These are phyloP conservation scores for Microcaecilia unicolor DNA, from an alignment of 2,797 vertebrate species.

Conservation along the genomic window DNA sequence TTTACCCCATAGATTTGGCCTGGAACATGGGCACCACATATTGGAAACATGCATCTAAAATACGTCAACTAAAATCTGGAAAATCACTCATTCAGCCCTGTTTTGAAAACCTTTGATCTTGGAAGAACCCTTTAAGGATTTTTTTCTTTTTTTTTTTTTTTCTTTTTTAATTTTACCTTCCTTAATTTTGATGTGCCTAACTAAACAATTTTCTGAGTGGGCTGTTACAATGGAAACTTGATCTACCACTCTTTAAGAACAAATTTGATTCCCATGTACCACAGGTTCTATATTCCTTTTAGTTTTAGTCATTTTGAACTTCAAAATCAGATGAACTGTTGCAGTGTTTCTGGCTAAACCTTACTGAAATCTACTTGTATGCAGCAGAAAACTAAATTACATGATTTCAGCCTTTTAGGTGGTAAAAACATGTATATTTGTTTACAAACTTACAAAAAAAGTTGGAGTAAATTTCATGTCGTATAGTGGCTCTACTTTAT, in stretches of 20 bases:
- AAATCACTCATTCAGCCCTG: conserved; percentile 46
- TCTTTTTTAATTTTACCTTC: conserved; percentile 26
- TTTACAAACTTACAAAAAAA: conserved; percentile 95
- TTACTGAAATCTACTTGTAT: conserved; percentile 81
- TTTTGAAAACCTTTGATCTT: conserved; percentile 55
- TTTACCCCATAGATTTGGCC: conserved; percentile 84
- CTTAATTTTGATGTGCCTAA: conserved; percentile 84
- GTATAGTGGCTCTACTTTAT: conserved; percentile 97
- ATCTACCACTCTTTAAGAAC: conserved; percentile 76
- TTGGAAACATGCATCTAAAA: conserved; percentile 98
- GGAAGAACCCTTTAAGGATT: conserved; percentile 51
- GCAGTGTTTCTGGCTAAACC: conserved; percentile 83
- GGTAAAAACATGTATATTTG: conserved; percentile 97
- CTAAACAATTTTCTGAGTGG: conserved; percentile 68
- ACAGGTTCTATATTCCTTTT: conserved; percentile 83
- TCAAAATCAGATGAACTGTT: conserved; percentile 75
- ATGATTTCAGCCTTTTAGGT: conserved; percentile 84
- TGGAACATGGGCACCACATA: conserved; percentile 96
- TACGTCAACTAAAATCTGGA: conserved; percentile 89
- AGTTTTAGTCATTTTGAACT: conserved; percentile 90
- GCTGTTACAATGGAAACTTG: conserved; percentile 61
- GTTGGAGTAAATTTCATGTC: conserved; percentile 97
- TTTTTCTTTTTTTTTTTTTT: conserved; percentile 15
- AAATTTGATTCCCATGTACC: conserved; percentile 78
- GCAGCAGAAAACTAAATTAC: conserved; percentile 85